Evolutionary conservation across 2,888 invertebrate species (phyloP), one percentile per base, ranked within the genome.

Genomic region (Salticus scenicus): DNA sequence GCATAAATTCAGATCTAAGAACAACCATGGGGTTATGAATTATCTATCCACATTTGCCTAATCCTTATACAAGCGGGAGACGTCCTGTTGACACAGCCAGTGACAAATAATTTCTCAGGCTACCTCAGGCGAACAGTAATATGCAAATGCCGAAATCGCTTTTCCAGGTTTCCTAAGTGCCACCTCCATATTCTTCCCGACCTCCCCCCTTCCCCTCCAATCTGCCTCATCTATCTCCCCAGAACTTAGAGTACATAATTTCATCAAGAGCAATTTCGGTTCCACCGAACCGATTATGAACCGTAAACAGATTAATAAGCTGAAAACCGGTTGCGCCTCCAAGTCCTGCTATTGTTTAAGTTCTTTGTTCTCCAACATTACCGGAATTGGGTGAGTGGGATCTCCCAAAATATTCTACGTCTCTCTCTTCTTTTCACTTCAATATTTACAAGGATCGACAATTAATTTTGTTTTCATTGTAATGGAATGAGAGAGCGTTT

Each of bases 261-360:
- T 71, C 76, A 83, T 83, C 82, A 83, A 47, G 71, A 33, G 72
- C 47, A 76, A 76, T 76, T 72, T 76, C 41, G 82, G 28, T 24
- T 12, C 69, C 71, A 66, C 72, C 64, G 76, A 83, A 71, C 63
- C 82, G 82, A 83, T 83, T 83, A 83, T 83, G 82, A 66, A 76
- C 76, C 71, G 76, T 83, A 83, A 83, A 83, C 82, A 83, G 82
- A 83, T 83, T 83, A 83, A 83, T 83, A 76, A 83, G 76, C 51
- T 69, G 57, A 74, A 73, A 74, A 51, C 73, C 33, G 66, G 66
- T 66, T 41, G 30, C 28, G n/a, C 63, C 14, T 33, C 42, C 14
- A 14, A n/a, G 31, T 33, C 47, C 51, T 67, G 14, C 71, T 28
- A 28, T 57, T 63, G 30, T 66, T 41, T 78, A 28, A 75, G 51